Base-by-base conservation (phyloP, 1,140 invertebrate genomes). In the Ooceraea biroi region DNA sequence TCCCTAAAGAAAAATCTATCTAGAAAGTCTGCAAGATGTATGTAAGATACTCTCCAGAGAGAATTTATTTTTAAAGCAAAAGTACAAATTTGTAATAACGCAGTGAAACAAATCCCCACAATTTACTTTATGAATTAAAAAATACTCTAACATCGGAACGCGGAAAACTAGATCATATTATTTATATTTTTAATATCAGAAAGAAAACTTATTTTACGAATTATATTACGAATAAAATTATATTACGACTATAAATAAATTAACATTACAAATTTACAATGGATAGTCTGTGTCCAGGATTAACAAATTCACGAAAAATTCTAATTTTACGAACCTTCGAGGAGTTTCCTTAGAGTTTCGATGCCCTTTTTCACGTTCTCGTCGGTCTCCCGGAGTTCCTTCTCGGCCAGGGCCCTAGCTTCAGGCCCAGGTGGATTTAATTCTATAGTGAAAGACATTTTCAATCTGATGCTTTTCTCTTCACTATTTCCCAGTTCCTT, bases 341-440 rank as follows among this genome's bases (percentile, higher is more conserved):
- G 92, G 14, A 96, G 92, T 87, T 95, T 95, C 68, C 95, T 94
- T 0, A 97, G 92, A 36, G 95, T 95, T 78, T 91, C 92, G n/a
- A 97, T 92, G 17, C 95, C 96, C 19, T 95, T 92, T 86, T 96
- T 94, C 0, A 96, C 94, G 78, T 95, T 95, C 87, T 96, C 96
- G 0, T 96, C 96, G 0, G 95, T 95, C 89, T 97, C 97, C 58
- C 96, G 91, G 0, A 97, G 92, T 91, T 97, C 97, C 48, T 95
- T 95, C 68, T 94, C 92, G 1, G 97, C 97, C 55, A 96, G 93
- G 72, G 95, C 94, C 87, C 94, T 92, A 5, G 91, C 85, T 63
- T 95, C 95, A 12, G 78, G 87, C 61, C 66, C 91, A 69, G 85
- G 92, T 17, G 22, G 91, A 63, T 12, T 57, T 85, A n/a, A 11